Evolutionary conservation across 2,113 vertebrate species (phyloP).

Genomic region (Noturus placidus): DNA sequence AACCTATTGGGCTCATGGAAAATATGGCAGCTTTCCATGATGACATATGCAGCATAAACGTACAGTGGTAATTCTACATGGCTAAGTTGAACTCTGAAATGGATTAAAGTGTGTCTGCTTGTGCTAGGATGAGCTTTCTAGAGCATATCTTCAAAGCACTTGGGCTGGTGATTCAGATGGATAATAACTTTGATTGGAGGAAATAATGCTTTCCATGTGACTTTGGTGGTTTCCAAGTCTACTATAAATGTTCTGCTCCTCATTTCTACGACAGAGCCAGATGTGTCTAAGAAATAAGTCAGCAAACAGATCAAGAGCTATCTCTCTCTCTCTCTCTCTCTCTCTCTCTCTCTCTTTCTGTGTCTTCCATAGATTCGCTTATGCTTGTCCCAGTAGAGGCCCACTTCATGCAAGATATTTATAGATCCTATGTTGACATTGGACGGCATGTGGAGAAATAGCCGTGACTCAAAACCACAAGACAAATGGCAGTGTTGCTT

Average conservation of each 20-base stretch:
- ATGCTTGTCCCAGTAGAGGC: conserved; percentile 62
- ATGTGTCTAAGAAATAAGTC: conserved; percentile 49
- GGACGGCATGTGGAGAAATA: conserved; percentile 70
- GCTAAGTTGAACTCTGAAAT: conserved; percentile 16
- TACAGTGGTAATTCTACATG: conserved; percentile 17
- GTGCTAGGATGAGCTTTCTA: conserved; percentile 37
- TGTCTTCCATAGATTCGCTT: conserved; percentile 55
- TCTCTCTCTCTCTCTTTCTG: conserved; percentile 46
- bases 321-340: conserved; percentile 34
- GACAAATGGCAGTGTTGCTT: conserved; percentile 67
- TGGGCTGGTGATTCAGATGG: conserved; percentile 43
- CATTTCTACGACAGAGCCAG: conserved; percentile 38
- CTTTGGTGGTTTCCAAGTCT: conserved; percentile 32
- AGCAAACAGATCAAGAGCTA: conserved; percentile 44
- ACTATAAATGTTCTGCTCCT: conserved; percentile 33
- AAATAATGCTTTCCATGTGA: conserved; percentile 56
- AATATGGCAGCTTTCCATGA: conserved; percentile 13
- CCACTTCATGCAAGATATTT: conserved; percentile 67
- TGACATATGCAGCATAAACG: conserved; percentile 6
- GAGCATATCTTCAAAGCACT: conserved; percentile 44
- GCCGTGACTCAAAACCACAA: conserved; percentile 68
- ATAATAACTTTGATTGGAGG: conserved; percentile 55
- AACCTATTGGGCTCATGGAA: conserved; percentile 3
- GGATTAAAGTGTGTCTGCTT: conserved; percentile 8
- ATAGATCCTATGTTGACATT: conserved; percentile 71